Evolutionary conservation across 2,113 vertebrate species (phyloP).

Genomic region (Montifringilla adamsi): DNA sequence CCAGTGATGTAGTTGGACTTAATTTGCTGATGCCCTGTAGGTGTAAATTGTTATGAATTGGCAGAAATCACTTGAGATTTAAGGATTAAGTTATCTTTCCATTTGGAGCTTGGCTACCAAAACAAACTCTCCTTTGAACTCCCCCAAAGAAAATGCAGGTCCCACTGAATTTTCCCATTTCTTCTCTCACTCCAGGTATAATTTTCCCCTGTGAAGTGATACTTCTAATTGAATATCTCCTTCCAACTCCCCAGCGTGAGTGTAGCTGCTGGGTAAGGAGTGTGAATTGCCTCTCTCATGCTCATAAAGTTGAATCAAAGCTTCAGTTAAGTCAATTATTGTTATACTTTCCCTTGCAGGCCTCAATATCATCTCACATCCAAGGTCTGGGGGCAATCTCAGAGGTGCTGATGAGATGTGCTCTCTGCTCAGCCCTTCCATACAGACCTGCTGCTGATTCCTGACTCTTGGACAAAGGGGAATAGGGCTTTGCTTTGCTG

Average conservation of each 20-base stretch:
- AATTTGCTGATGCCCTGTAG: conserved; percentile 51
- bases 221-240: conserved; percentile 41
- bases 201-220: conserved; percentile 19
- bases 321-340: conserved; percentile 39
- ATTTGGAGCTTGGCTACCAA: conserved; percentile 37
- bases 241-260: neutral
- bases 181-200: neutral
- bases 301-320: conserved; percentile 53
- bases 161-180: conserved; percentile 43
- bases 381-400: neutral
- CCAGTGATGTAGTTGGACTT: conserved; percentile 42
- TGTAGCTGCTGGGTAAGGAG: conserved; percentile 6
- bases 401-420: neutral
- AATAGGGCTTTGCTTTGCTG: neutral
- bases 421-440: neutral
- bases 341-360: neutral
- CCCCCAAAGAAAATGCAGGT: neutral
- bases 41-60: conserved; percentile 62
- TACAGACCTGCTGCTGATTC: neutral
- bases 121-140: conserved; percentile 23
- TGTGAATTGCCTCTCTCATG: conserved; percentile 28
- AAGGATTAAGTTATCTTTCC: conserved; percentile 46
- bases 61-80: conserved; percentile 52
- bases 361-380: conserved; percentile 5
- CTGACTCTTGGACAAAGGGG: neutral